These are phyloP conservation scores for Drosophila histrio DNA, from an alignment of 2,888 invertebrate genomes.

Conservation along the genomic window DNA sequence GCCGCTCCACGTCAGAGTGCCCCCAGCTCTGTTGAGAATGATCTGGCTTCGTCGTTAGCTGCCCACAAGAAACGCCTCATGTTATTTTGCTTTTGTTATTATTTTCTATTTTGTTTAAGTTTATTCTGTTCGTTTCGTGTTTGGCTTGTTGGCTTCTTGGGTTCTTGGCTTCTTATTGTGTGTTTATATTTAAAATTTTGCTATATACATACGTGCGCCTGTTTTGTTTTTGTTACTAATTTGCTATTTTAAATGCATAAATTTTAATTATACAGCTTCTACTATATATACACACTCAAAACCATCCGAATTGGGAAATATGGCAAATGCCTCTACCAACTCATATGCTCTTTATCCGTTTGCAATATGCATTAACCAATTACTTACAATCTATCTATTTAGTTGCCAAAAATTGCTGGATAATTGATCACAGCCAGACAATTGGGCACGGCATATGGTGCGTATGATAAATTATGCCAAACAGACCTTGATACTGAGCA, in stretches of 20 bases:
- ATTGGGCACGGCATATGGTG: conserved; percentile 22
- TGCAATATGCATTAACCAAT: conserved; percentile 10
- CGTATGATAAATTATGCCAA: conserved; percentile 48
- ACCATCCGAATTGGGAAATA: conserved; percentile 11
- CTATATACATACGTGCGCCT: conserved; percentile 38
- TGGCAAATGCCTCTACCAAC: conserved; percentile 26
- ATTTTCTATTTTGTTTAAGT: conserved; percentile 39
- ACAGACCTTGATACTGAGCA: conserved; percentile 40
- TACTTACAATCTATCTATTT: background rate
- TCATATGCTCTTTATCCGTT: conserved; percentile 26
- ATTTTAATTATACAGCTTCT: conserved; percentile 70
- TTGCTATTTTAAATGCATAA: conserved; percentile 72
- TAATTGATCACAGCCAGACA: conserved; percentile 16
- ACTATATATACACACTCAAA: conserved; percentile 42
- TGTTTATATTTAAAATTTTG: conserved; percentile 58
- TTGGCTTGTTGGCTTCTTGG: conserved; percentile 22
- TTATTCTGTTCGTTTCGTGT: conserved; percentile 29
- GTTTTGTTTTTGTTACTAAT: conserved; percentile 70
- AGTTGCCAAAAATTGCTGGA: conserved; percentile 12
- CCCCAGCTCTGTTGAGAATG: conserved; percentile 1
- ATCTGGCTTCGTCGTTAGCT: conserved; percentile 28
- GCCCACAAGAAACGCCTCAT: conserved; percentile 25
- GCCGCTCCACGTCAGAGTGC: conserved; percentile 52
- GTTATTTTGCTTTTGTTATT: conserved; percentile 11
- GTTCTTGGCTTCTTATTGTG: conserved; percentile 13